phyloP scores from a whole-genome alignment of 1,140 invertebrate species.

The Dicyema japonicum region DNA sequence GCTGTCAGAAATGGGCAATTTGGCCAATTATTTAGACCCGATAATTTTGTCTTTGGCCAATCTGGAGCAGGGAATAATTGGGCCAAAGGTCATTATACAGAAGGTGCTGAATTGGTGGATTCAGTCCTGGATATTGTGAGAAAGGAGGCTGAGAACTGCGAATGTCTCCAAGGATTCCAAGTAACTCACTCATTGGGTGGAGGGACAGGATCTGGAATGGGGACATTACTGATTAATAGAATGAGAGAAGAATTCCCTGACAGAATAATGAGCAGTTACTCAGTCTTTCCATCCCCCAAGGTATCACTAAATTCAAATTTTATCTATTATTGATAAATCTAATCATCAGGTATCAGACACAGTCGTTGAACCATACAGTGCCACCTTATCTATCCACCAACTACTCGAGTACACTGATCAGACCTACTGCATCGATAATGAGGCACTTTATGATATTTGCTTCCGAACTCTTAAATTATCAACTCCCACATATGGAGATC shows the following conservation, averaged over 20 bases:
- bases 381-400: constrained; percentile 16
- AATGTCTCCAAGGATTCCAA: constrained; percentile 8
- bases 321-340: no score
- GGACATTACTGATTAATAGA: constrained; percentile 3
- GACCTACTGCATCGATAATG: constrained; percentile 14
- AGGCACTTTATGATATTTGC: constrained; percentile 13
- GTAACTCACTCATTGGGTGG: constrained; percentile 4
- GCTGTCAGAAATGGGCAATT: constrained; percentile 45
- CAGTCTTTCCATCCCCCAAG: constrained; percentile 4
- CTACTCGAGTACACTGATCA: constrained; percentile 17
- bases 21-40: constrained; percentile 37
- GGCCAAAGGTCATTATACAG: constrained; percentile 61
- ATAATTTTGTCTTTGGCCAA: constrained; percentile 47
- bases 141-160: constrained; percentile 41
- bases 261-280: constrained; percentile 4
- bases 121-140: constrained; percentile 45
- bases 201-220: constrained; percentile 4
- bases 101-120: constrained; percentile 46
- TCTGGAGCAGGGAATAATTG: constrained; percentile 46
- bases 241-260: constrained; percentile 5
- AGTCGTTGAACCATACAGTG: constrained; percentile 21
- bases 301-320: no score
- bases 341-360: constrained; percentile 15
- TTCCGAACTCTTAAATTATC: no score
- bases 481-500: no score